Conservation (phyloP, 2,888 invertebrate species). For the Lampropteryx suffumata region DNA sequence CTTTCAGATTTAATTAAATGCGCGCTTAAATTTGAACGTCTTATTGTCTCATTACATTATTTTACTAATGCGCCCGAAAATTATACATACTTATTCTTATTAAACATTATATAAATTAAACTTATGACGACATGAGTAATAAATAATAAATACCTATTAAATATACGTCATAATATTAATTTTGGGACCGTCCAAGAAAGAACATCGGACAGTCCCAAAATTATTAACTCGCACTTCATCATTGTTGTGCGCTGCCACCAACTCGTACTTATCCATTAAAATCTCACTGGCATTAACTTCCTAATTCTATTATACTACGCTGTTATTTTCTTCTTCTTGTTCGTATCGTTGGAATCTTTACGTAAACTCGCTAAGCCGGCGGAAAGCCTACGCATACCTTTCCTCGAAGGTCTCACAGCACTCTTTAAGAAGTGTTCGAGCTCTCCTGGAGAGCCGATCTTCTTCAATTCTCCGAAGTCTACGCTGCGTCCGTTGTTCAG, state of each 20-base stretch:
- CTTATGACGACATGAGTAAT: conserved; percentile 35
- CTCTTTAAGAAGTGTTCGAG: conserved; percentile 66
- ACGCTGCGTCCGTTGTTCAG: conserved; percentile 63
- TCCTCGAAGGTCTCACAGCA: conserved; percentile 66
- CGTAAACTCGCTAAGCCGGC: conserved; percentile 36
- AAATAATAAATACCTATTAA: conserved; percentile 35
- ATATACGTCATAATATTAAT: conserved; percentile 51
- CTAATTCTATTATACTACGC: conserved; percentile 25
- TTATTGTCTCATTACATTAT: background rate
- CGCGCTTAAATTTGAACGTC: background rate
- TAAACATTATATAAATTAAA: conserved; percentile 37
- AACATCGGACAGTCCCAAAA: conserved; percentile 76
- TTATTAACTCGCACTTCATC: conserved; percentile 14
- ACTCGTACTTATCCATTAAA: conserved; percentile 21
- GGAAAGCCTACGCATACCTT: conserved; percentile 59
- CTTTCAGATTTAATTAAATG: conserved; percentile 6
- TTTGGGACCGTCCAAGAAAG: conserved; percentile 77
- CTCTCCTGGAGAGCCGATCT: conserved; percentile 64
- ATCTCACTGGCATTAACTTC: conserved; percentile 33
- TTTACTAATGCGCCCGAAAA: conserved; percentile 19
- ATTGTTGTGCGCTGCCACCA: conserved; percentile 12
- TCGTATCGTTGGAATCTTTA: conserved; percentile 48
- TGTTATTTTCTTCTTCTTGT: conserved; percentile 40
- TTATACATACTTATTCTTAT: no score
- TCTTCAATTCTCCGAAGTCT: conserved; percentile 63